These are phyloP conservation scores for Limanda limanda DNA, from an alignment of 2,113 vertebrate species.

Conservation along the genomic window DNA sequence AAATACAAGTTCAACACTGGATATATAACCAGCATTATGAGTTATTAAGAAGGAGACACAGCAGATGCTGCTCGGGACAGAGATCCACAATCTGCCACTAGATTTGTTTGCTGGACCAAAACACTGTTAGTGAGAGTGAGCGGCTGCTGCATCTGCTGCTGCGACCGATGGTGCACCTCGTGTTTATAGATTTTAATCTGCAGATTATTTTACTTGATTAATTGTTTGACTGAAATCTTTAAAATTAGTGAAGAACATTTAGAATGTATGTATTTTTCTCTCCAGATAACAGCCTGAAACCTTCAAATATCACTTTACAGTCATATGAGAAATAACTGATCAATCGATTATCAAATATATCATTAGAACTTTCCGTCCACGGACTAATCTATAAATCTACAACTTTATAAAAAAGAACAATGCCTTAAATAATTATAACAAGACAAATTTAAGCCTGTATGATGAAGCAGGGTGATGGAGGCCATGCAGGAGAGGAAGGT, in stretches of 20 bases:
- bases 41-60: slow-evolving; percentile 7
- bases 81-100: slow-evolving; percentile 27
- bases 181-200: no score
- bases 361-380: no score
- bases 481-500: not conserved
- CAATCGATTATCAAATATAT: no score
- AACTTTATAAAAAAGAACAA: not conserved
- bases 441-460: not conserved
- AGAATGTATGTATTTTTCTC: not conserved
- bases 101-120: slow-evolving; percentile 1
- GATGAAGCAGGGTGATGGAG: slow-evolving; percentile 2
- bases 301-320: no score
- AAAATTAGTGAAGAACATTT: no score
- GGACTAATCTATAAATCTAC: no score
- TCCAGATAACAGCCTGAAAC: no score
- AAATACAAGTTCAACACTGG: not conserved
- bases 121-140: not conserved
- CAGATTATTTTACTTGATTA: no score
- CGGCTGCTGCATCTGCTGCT: not conserved
- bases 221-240: no score
- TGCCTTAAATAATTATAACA: not conserved
- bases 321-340: no score
- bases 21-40: not conserved
- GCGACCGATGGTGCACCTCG: no score
- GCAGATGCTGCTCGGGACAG: slow-evolving; percentile 13